A percentile compares a stretch with the other conserved stretches of the same genome.
These are phyloP conservation scores for Meandrusa payeni DNA, from an alignment of 2,888 invertebrate species.

Conservation along the genomic window DNA sequence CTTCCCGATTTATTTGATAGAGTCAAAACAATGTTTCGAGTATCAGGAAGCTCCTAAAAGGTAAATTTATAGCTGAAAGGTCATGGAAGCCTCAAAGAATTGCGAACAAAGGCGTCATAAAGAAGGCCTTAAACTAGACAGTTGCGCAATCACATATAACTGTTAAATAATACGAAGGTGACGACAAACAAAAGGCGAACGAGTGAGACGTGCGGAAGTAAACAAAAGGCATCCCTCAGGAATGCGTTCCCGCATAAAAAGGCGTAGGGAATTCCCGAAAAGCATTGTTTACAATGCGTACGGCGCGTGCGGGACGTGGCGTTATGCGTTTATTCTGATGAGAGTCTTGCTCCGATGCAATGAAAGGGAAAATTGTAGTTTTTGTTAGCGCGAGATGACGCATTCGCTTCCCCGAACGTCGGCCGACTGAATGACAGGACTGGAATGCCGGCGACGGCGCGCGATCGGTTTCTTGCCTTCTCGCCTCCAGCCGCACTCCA, in stretches of 20 bases:
- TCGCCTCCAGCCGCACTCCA: constrained; percentile 2
- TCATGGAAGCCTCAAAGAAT: neutral
- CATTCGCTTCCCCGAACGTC: constrained; percentile 59
- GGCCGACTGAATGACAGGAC: constrained; percentile 47
- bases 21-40: too few relatives aligned
- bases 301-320: constrained; percentile 49
- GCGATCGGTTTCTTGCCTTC: constrained; percentile 14
- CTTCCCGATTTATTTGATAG: too few relatives aligned
- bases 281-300: constrained; percentile 71
- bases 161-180: constrained; percentile 55
- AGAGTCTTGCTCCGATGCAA: constrained; percentile 55
- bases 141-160: constrained; percentile 56
- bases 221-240: constrained; percentile 80
- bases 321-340: constrained; percentile 65
- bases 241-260: constrained; percentile 74
- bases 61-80: too few relatives aligned
- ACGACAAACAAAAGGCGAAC: constrained; percentile 54
- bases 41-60: too few relatives aligned
- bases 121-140: constrained; percentile 41
- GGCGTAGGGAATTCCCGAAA: constrained; percentile 73
- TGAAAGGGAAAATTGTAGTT: constrained; percentile 77
- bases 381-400: constrained; percentile 69
- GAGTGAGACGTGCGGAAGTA: constrained; percentile 60
- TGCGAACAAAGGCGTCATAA: constrained; percentile 24
- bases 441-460: constrained; percentile 36